phyloP scores from a whole-genome alignment of 2,888 invertebrate genomes.

The Heteromyza rotundicornis region DNA sequence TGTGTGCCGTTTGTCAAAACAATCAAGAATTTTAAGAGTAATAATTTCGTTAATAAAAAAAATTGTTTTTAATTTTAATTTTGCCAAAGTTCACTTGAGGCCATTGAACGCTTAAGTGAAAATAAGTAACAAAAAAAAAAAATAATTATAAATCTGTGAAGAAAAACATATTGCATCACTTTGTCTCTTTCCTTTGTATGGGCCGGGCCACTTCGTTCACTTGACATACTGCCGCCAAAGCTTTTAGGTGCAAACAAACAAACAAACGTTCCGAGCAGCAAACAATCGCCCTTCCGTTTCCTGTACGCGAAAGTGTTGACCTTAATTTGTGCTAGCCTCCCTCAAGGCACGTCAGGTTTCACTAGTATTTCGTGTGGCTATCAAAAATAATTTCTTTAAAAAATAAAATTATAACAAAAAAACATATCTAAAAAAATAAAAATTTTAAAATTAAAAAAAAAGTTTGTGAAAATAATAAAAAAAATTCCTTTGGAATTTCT shows the following conservation, averaged over 20 bases:
- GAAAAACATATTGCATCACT: too few species aligned
- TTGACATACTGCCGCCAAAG: not conserved
- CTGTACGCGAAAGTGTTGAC: slow-evolving; percentile 1
- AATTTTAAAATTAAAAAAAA: slow-evolving; percentile 4
- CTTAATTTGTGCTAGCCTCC: not conserved
- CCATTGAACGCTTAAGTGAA: not conserved
- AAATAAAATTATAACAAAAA: too few species aligned
- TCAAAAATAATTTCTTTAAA: too few species aligned
- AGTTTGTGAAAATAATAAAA: not conserved
- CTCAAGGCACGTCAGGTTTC: too few species aligned
- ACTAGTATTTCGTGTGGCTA: too few species aligned
- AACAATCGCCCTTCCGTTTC: slow-evolving; percentile 1
- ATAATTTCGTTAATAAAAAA: not conserved
- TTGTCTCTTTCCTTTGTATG: too few species aligned
- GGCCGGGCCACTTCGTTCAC: not conserved
- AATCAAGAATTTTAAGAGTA: too few species aligned
- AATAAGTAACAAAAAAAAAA: too few species aligned
- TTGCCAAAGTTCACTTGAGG: not conserved
- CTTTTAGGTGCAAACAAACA: too few species aligned
- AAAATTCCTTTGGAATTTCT: not conserved
- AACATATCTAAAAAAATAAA: not conserved
- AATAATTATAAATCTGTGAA: too few species aligned
- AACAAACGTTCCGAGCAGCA: not conserved
- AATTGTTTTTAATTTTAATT: too few species aligned
- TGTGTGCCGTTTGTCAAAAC: too few species aligned